Evolutionary conservation across 2,888 invertebrate species (phyloP), one percentile per base, ranked within the genome.

Genomic region (Sepiola atlantica): DNA sequence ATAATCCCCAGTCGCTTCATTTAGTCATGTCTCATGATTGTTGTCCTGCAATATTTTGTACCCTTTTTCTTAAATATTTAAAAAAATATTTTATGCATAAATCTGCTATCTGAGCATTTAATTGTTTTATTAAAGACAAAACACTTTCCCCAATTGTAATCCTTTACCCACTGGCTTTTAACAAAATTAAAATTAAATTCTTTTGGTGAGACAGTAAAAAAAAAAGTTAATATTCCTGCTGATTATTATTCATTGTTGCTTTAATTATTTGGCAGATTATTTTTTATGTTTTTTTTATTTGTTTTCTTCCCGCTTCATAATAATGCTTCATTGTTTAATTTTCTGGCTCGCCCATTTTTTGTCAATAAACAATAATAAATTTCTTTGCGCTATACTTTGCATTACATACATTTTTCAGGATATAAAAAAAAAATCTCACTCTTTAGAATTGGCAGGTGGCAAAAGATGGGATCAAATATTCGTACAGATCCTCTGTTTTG

Each of bases 171-270:
- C n/a, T 61, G 16, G 6, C n/a, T n/a, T 77, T 77, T 4, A 45
- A 45, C 45, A 45, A 45, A 45, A 45, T 4, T 8, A 45, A 2
- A 4, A n/a, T 45, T 45, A 4, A 45, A 45, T 45, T 77, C n/a
- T n/a, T 77, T n/a, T 77, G n/a, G 77, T n/a, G 77, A 77, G 77
- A 77, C 77, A 77, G 77, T 16, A 77, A 77, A 77, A 77, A n/a
- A n/a, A 28, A 77, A 77, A 77, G 77, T 77, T 77, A 77, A 77
- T 77, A n/a, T 77, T 77, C 77, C n/a, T 77, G 77, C 77, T 77
- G 77, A 77, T n/a, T 77, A 77, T n/a, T 77, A n/a, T 77, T 77
- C n/a, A 77, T n/a, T 77, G n/a, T 77, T 77, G n/a, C n/a, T 77
- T 77, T n/a, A 77, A 77, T n/a, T n/a, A n/a, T 77, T 77, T 28